Percentiles rank a stretch among this genome's conserved stretches.
These are phyloP conservation scores for Python bivittatus DNA, from an alignment of 2,113 vertebrate species.

Conservation along the genomic window DNA sequence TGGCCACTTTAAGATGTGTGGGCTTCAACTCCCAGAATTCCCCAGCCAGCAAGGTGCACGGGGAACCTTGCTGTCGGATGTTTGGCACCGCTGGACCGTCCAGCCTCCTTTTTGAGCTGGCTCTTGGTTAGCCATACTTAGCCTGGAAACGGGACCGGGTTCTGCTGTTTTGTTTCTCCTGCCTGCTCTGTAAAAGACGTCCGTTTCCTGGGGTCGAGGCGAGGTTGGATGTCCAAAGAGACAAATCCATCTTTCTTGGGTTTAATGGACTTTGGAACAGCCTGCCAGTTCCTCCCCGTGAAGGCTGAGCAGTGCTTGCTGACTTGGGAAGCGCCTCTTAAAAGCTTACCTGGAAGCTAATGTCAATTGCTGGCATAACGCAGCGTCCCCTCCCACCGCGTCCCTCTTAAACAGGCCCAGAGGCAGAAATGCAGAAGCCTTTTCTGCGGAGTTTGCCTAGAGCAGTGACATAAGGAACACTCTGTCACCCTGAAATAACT, in stretches of 20 bases:
- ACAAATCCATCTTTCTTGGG: neutral
- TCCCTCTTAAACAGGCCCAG: neutral
- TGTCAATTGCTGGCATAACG: neutral
- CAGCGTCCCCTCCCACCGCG: neutral
- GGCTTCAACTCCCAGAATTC: no score
- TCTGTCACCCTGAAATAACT: neutral
- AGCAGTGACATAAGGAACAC: neutral
- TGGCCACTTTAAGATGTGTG: no score
- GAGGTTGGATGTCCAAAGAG: neutral
- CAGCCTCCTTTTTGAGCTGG: neutral
- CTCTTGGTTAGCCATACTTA: neutral
- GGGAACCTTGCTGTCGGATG: neutral
- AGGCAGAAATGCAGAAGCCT: neutral
- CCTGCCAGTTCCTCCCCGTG: neutral
- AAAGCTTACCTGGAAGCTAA: neutral
- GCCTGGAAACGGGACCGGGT: neutral
- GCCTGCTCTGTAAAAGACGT: neutral
- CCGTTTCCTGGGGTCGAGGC: neutral
- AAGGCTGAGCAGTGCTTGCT: neutral
- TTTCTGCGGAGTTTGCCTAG: neutral
- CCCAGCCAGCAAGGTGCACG: neutral
- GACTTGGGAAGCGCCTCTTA: neutral
- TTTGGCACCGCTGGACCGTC: neutral
- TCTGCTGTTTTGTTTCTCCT: neutral
- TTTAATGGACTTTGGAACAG: constrained; percentile 17